Evolutionary conservation across 1,140 invertebrate species (phyloP), one percentile per base, ranked within the genome.

Genomic region (Eciton burchellii): DNA sequence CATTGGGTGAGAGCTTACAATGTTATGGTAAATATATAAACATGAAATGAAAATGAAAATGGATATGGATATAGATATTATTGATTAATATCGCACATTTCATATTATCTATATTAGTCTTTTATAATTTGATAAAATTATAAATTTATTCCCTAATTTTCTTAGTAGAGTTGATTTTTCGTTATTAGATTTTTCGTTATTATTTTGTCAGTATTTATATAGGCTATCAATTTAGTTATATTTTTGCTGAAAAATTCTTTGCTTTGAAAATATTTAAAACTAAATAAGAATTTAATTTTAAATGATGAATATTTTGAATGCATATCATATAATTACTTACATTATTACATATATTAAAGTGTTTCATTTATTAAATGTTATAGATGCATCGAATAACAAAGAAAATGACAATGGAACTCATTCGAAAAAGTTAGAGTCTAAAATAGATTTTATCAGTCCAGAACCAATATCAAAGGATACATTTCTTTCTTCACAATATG

Each of bases 401-500:
- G 68, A 87, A 79, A 90, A 76, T 54, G 84, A 87, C 11, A 89
- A 86, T 59, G 45, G 63, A 47, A 84, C n/a, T 26, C 3, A 74
- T 79, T 72, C 88, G 14, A 86, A 91, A 21, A 54, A 70, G 47
- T 86, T 71, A 24, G 86, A 90, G 19, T 52, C 62, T 9, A 77
- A 84, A 29, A 41, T 77, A 21, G 45, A 57, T 84, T 79, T 77
- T 49, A 81, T 88, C 35, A 88, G 60, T 70, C 93, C 88, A 68
- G 93, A 87, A 90, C 91, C 88, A 73, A 91, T 89, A 77, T 85
- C 76, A 8, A 89, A 88, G 79, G 94, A 95, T 84, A 94, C 93
- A 11, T 94, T 93, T 84, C 91, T 95, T 49, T 91, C 91, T 84
- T 92, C 94, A 14, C 95, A 95, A 83, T 92, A 91, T 85, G 92